A percentile compares a stretch with the other conserved stretches of the same genome.
These are phyloP conservation scores for Stomatorhinus walkeri DNA, from an alignment of 2,797 vertebrate species.

Conservation along the genomic window DNA sequence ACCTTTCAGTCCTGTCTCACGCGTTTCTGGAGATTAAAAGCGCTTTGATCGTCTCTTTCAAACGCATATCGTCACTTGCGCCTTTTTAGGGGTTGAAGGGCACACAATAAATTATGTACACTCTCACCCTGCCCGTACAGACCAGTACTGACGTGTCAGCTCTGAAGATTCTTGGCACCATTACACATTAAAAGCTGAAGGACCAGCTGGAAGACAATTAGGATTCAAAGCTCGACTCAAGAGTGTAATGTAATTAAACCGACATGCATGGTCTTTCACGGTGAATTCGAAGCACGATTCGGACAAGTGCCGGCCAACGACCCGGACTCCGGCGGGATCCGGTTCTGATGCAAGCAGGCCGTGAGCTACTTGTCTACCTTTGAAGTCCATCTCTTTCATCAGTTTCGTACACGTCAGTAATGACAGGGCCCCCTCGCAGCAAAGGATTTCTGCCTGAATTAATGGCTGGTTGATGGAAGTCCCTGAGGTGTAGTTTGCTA, in stretches of 20 bases:
- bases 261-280: neutral
- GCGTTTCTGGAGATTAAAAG: neutral
- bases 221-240: constrained; percentile 1
- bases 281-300: neutral
- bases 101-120: constrained; percentile 12
- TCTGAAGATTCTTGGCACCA: constrained; percentile 46
- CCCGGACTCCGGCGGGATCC: constrained; percentile 18
- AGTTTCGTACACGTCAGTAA: neutral
- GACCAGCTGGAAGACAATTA: neutral
- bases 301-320: neutral
- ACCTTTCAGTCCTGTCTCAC: neutral
- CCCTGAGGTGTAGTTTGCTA: constrained; percentile 31
- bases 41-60: constrained; percentile 1
- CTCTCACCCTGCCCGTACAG: neutral
- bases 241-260: neutral
- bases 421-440: constrained; percentile 22
- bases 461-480: constrained; percentile 37
- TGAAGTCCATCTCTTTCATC: constrained; percentile 42
- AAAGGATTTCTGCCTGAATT: constrained; percentile 38
- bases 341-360: constrained; percentile 31
- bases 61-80: neutral
- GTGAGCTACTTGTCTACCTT: constrained; percentile 37
- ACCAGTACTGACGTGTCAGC: neutral
- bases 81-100: neutral
- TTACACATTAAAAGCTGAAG: constrained; percentile 34